Evolutionary conservation across 1,140 invertebrate genomes (phyloP), one percentile per base, ranked within the genome.

Genomic region (Battus philenor): DNA sequence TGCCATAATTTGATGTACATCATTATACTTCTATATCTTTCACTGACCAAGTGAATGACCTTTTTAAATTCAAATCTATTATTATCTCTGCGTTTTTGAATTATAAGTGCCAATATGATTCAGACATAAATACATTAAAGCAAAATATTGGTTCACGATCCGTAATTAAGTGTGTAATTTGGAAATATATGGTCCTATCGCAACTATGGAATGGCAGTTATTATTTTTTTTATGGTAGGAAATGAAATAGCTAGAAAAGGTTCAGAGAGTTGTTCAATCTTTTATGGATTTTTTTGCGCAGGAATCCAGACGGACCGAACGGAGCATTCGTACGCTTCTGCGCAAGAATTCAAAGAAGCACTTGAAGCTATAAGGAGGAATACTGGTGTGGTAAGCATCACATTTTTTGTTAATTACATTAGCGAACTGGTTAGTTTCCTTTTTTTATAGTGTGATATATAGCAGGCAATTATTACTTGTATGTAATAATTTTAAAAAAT

Each of bases 271-370:
- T 30, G 31, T 39, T 31, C 41, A 47, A 44, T 38, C 9, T 29
- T 38, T 27, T 18, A 45, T 49, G n/a, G 24, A 50, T 50, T 45
- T 47, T 50, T 51, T 60, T 53, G 60, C 59, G 4, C 58, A 85
- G 80, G 50, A 66, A 50, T 66, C 5, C 63, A 67, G 26, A 85
- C 77, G 8, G 80, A 79, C 11, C 60, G 70, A 26, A 59, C 65
- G 7, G 77, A 78, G 31, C 73, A 73, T 18, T 65, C 58, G 5
- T 79, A 59, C 33, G 80, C 66, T 16, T 73, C 80, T 11, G 74
- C 72, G 33, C 74, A 80, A 36, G 80, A 82, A 50, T 80, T 82
- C 61, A 84, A 75, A 64, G 76, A 75, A 43, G 77, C 74, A 12
- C 59, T 81, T 4, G 77, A 80, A 41, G 76, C 74, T 22, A 60